These are phyloP conservation scores for Stomatorhinus walkeri DNA, from an alignment of 2,797 vertebrate species.

Conservation along the genomic window DNA sequence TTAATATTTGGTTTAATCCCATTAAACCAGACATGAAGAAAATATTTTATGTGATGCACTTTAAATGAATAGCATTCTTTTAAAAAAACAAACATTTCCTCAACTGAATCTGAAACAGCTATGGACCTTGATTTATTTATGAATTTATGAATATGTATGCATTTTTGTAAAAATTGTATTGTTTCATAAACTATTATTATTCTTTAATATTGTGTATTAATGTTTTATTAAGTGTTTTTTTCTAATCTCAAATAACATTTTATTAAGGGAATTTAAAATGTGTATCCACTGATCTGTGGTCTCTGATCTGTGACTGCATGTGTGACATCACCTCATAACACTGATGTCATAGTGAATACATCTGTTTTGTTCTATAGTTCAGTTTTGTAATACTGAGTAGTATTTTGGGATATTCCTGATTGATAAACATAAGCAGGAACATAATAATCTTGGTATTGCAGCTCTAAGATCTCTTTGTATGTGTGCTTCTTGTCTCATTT, in stretches of 20 bases:
- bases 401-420: not conserved
- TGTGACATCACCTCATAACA: not conserved
- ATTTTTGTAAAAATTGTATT: not conserved
- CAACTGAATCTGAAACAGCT: not conserved
- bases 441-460: not conserved
- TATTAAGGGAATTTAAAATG: not conserved
- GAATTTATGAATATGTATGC: not conserved
- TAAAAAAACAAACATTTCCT: not conserved
- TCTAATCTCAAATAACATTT: not conserved
- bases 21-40: not conserved
- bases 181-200: not conserved
- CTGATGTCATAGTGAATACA: not conserved
- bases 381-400: not conserved
- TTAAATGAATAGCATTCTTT: not conserved
- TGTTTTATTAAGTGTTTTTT: not conserved
- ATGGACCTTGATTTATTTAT: not conserved
- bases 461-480: not conserved
- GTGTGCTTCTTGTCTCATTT: not conserved
- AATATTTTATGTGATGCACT: not conserved
- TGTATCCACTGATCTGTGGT: not conserved
- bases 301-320: not conserved
- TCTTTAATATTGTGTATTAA: not conserved
- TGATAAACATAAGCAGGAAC: not conserved
- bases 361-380: not conserved
- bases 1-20: not conserved